These are phyloP conservation scores for Callipepla squamata DNA, from an alignment of 2,113 vertebrate species.

Conservation along the genomic window DNA sequence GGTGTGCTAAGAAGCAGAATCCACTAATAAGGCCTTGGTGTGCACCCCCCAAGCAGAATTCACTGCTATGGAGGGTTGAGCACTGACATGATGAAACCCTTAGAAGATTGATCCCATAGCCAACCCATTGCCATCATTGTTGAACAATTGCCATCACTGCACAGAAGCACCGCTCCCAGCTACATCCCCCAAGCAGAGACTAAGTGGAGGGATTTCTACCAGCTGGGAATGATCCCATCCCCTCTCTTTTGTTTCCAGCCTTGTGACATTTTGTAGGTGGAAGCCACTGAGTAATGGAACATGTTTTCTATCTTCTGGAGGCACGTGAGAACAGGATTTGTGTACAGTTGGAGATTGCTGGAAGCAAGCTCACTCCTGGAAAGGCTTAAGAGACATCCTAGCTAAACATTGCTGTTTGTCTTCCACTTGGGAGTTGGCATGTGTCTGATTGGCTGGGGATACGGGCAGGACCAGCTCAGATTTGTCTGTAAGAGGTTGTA, in stretches of 20 bases:
- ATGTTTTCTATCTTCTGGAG: fast-evolving
- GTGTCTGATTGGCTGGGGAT: neutral
- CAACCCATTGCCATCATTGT: neutral
- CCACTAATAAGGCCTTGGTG: neutral
- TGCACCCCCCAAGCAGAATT: neutral
- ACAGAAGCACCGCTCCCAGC: fast-evolving
- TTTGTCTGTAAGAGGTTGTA: neutral
- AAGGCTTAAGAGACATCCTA: neutral
- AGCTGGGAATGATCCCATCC: neutral
- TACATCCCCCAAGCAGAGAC: neutral
- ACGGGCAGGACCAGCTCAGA: neutral
- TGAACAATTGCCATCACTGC: neutral
- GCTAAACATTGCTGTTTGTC: neutral
- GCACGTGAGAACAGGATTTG: neutral
- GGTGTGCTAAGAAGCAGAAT: neutral
- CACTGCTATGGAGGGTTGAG: neutral
- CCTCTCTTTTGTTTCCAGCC: neutral
- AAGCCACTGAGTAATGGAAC: neutral
- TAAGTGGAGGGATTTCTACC: neutral
- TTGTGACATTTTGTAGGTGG: neutral
- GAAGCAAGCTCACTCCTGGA: neutral
- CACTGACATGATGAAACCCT: neutral
- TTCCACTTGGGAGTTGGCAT: neutral
- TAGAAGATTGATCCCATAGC: neutral
- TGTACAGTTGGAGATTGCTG: neutral